Base-by-base conservation (phyloP, 1,140 invertebrate genomes). In the Drosophila neocordata region DNA sequence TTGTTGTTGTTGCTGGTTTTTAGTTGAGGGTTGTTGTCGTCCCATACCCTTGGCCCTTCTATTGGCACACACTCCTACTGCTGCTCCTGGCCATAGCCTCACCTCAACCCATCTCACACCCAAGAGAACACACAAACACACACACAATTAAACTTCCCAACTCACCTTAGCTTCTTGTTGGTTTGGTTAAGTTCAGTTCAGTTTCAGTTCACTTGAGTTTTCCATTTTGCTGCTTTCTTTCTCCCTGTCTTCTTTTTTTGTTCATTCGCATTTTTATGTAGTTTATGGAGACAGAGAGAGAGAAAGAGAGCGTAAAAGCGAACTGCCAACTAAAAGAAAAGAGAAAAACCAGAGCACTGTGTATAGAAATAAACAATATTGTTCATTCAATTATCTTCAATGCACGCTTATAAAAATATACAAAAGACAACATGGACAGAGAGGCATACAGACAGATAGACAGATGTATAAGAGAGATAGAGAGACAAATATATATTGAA, bases 301-400 rank as follows among this genome's bases (percentile, higher is more conserved):
- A 31, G 27, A 48, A 27, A 11, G 15, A 31, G 15, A 38, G 35
- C 12, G n/a, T 15, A 24, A 35, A 34, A 62, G n/a, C 22, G 15
- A 61, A 48, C 15, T 24, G 22, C 41, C 15, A 48, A 24, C 51
- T 51, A 31, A 27, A 37, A 64, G 48, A 65, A 65, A 55, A 55
- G 41, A 48, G 31, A 22, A 63, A 51, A 63, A 56, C 60, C 60
- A 56, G 34, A 24, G 31, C 51, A 60, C 20, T 37, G 35, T 18
- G 63, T 65, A 15, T 37, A 52, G 37, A 57, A 60, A 67, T 71
- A 60, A 61, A 55, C 56, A 58, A 60, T 60, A 63, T 65, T 65
- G 52, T 58, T 72, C 64, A 72, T 71, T 62, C 73, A 75, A 71
- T 72, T 71, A 72, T 63, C 63, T 64, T 37, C 69, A 74, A 70